Evolutionary conservation across 1,140 invertebrate genomes (phyloP), one percentile per base, ranked within the genome.

Genomic region (Pseudachorutes palmiensis): DNA sequence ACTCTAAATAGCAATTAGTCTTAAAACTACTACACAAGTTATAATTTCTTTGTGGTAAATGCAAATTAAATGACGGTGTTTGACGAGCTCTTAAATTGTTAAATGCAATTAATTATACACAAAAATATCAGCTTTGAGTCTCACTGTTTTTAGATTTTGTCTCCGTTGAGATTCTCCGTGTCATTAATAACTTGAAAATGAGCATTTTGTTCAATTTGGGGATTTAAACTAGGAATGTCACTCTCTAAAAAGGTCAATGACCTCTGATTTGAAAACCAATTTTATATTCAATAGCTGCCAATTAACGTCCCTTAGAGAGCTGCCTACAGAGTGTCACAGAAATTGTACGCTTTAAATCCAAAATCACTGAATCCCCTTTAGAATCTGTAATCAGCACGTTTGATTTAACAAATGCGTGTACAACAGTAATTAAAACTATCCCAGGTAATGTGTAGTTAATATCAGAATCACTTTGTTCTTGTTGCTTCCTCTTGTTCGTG

Each of bases 391-490:
- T 12, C 36, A 45, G 36, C 19, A 19, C 9, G 9, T 45, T 12
- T 45, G 19, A 45, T 9, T 45, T 19, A 45, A 45, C 9, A 45
- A 45, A 45, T 45, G 36, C 36, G 36, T 12, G 19, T 45, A 45
- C 12, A 55, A 19, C 9, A 24, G 24, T 55, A 55, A 55, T 55
- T 55, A 55, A 26, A 55, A 16, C 24, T 55, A 16, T 14, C 9
- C 9, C 51, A 55, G 51, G 51, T 55, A 55, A 55, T n/a, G n/a
- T 45, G 36, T 45, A 55, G 51, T 14, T 55, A 55, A 55, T 55
- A 55, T 55, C 51, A 55, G 51, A 55, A 55, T 55, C 51, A 55
- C 51, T 55, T 55, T 55, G 51, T 55, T 55, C 51, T 55, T 55
- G 51, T 55, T 55, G 36, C 36, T 45, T 45, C 19, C 36, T 55